Evolutionary conservation across 2,113 vertebrate genomes (phyloP), one percentile per base, ranked within the genome.

Genomic region (Phaethornis superciliosus): DNA sequence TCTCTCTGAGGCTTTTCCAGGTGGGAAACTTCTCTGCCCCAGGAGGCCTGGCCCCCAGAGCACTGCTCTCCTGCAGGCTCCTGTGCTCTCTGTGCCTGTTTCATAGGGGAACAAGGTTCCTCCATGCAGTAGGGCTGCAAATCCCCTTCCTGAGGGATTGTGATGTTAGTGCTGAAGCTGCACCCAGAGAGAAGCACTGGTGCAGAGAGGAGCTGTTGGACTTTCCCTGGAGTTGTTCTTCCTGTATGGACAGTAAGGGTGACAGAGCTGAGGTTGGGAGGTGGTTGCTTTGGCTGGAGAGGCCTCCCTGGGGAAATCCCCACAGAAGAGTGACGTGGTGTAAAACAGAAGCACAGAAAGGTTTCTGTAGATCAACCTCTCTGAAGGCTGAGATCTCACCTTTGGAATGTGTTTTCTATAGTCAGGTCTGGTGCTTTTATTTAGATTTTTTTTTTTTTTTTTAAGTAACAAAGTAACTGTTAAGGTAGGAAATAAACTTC

Each of bases 331-430:
- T 14, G 28, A 19, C 5, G 0, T 15, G 56, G 42, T 23, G 40
- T 60, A 0, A 51, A 28, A 4, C 0, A 35, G 51, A 32, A 59
- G 49, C 71, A 26, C 35, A 1, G 0, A 5, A 32, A 13, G 32
- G 26, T 49, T 68, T 7, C 24, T 56, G n/a, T 2, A 10, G 15
- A 1, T 1, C 20, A 8, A 30, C 7, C 72, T 30, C 21, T 17
- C 47, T 46, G 5, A 0, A 30, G 26, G 22, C 3, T 23, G 52
- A 19, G 8, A 1, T 9, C 32, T 47, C 54, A 3, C 12, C 0
- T 15, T 35, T 18, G 71, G 32, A 15, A 28, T 8, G 22, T 75
- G 78, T 19, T 54, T 27, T 47, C 4, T 21, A 0, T 5, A 13
- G 52, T 67, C 55, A 24, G 19, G 5, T 55, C 19, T 10, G 2